Base-by-base conservation (phyloP, 2,113 vertebrate genomes). In the Pluvialis apricaria region DNA sequence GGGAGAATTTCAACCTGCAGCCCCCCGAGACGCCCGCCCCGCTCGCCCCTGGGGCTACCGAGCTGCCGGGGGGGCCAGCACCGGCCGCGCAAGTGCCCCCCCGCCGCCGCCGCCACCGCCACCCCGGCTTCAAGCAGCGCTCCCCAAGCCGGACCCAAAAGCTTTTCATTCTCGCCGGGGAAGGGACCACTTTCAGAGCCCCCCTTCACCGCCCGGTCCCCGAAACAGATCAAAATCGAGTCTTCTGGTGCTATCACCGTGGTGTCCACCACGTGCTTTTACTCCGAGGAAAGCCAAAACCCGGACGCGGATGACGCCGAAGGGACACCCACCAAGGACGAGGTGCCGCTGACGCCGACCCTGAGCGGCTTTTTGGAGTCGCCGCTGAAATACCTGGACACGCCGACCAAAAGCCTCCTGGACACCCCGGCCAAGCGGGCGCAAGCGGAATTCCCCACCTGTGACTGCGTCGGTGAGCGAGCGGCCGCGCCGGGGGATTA, bases 161-260 rank as follows among this genome's bases (percentile, higher is more conserved):
- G 84, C 14, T 91, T 91, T 45, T 65, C 69, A 1, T 4, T 94
- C 57, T 86, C 92, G 2, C 95, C 91, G 2, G 97, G 92, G 49
- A 95, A 94, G 61, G 92, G 90, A 18, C 65, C 3, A 1, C 92
- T 88, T 71, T 66, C 79, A 1, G 98, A 98, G 64, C 92, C 94
- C 55, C 96, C 97, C 22, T 98, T 98, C 61, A 72, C 93, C 6
- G 61, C 97, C 62, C 97, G 97, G 2, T 98, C 98, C 66, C 98
- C 98, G 11, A 99, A 99, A 97, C 99, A 99, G 82, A 98, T 99
- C 97, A 99, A 99, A 98, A 98, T 99, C 1, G 99, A 99, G 82
- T 97, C 99, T 80, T 99, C 99, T 17, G 99, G 99, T 90, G 98
- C 98, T 69, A 97, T 99, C 92, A 98, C 99, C 10, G 99, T 99